These are phyloP conservation scores for Casuarius casuarius DNA, from an alignment of 2,113 vertebrate genomes.

Conservation along the genomic window DNA sequence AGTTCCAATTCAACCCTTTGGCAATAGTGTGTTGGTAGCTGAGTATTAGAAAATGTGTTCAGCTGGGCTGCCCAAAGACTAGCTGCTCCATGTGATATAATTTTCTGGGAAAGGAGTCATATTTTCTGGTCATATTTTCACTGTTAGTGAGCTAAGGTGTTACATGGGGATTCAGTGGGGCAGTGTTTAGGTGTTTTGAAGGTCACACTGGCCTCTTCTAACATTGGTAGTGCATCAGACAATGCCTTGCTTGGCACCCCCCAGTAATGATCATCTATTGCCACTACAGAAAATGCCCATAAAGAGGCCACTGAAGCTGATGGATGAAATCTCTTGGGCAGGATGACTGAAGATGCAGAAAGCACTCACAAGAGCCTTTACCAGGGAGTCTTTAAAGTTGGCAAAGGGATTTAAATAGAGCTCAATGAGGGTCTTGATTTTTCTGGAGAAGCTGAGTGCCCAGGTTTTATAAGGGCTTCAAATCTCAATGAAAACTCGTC, in stretches of 20 bases:
- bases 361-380: not conserved
- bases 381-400: not conserved
- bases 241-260: fast-evolving
- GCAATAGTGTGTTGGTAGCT: not conserved
- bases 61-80: not conserved
- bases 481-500: not conserved
- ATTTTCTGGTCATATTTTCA: not conserved
- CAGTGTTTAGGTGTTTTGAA: not conserved
- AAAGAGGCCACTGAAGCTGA: not conserved
- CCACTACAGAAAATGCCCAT: fast-evolving
- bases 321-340: not conserved
- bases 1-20: not conserved
- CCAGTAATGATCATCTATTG: not conserved
- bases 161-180: not conserved
- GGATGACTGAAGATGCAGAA: not conserved
- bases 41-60: fast-evolving
- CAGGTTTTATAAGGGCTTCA: not conserved
- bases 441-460: not conserved
- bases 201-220: not conserved
- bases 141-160: not conserved
- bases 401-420: not conserved
- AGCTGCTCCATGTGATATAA: not conserved
- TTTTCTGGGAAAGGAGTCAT: not conserved
- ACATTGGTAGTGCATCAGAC: not conserved
- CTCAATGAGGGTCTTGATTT: not conserved